These are phyloP conservation scores for Limnephilus lunatus DNA, from an alignment of 2,888 invertebrate genomes.

Conservation along the genomic window DNA sequence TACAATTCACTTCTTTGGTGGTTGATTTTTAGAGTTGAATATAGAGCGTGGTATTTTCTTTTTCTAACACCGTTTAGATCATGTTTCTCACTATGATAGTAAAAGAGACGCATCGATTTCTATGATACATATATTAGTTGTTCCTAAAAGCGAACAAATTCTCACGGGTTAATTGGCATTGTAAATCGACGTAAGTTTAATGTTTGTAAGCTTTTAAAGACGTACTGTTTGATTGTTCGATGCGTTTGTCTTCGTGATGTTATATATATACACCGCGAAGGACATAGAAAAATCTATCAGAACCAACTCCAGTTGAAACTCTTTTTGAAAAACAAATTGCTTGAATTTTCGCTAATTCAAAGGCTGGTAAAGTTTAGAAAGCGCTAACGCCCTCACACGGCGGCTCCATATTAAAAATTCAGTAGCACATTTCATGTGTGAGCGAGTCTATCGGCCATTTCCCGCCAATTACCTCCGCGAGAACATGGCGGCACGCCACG, in stretches of 20 bases:
- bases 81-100: no score
- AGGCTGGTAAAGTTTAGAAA: slow-evolving; percentile 11
- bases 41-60: no score
- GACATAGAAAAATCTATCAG: background rate
- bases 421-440: slow-evolving; percentile 45
- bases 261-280: background rate
- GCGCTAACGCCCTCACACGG: slow-evolving; percentile 5
- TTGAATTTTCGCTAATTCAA: background rate
- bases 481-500: slow-evolving; percentile 22
- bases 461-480: slow-evolving; percentile 44
- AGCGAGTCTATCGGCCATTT: slow-evolving; percentile 48
- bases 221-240: no score
- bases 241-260: background rate
- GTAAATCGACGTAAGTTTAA: no score
- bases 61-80: no score
- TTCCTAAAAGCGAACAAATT: no score
- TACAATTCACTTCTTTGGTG: no score
- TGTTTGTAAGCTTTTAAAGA: background rate
- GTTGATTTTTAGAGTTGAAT: no score
- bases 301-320: background rate
- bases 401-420: slow-evolving; percentile 36
- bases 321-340: background rate
- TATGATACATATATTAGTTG: no score
- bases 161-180: no score
- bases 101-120: no score